A percentile compares a stretch with the other conserved stretches of the same genome.
Conservation (phyloP, 2,797 vertebrate genomes). For the Champsocephalus gunnari region DNA sequence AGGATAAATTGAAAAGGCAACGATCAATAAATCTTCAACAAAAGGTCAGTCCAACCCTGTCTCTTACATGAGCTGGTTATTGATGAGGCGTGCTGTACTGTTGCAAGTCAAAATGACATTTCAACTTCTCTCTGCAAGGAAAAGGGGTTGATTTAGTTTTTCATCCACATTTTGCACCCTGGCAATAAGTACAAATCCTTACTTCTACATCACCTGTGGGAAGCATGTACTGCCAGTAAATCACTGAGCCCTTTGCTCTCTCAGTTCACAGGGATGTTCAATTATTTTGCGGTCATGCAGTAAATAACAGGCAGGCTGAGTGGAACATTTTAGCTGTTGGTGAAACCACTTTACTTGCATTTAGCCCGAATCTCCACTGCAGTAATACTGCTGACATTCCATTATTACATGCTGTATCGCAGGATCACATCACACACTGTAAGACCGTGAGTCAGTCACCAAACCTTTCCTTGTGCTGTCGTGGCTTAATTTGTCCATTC, state of each 20-base stretch:
- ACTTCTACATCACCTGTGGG: conserved; percentile 59
- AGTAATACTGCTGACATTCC: conserved; percentile 17
- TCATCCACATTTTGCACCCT: conserved; percentile 28
- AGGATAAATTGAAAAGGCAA: conserved; percentile 4
- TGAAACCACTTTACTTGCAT: conserved; percentile 39
- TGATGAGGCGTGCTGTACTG: neutral
- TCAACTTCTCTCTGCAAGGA: conserved; percentile 16
- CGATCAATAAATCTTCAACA: conserved; percentile 19
- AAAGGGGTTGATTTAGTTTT: conserved; percentile 12
- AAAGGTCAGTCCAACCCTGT: conserved; percentile 18
- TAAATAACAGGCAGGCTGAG: conserved; percentile 12
- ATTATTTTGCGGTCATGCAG: conserved; percentile 44
- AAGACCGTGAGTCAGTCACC: conserved; percentile 9
- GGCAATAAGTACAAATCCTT: conserved; percentile 29
- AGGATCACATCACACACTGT: conserved; percentile 33
- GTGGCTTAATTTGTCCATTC: conserved; percentile 3
- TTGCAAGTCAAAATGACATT: neutral
- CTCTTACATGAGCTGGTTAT: conserved; percentile 17
- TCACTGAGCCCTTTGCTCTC: conserved; percentile 56
- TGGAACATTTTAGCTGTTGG: conserved; percentile 13
- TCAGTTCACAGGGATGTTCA: conserved; percentile 47
- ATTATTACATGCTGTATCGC: conserved; percentile 32
- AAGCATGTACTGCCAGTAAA: conserved; percentile 56
- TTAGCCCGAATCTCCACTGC: conserved; percentile 18
- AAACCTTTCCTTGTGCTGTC: neutral